Base-by-base conservation (phyloP, 2,113 vertebrate species). In the Forbesichthys papilliferus region DNA sequence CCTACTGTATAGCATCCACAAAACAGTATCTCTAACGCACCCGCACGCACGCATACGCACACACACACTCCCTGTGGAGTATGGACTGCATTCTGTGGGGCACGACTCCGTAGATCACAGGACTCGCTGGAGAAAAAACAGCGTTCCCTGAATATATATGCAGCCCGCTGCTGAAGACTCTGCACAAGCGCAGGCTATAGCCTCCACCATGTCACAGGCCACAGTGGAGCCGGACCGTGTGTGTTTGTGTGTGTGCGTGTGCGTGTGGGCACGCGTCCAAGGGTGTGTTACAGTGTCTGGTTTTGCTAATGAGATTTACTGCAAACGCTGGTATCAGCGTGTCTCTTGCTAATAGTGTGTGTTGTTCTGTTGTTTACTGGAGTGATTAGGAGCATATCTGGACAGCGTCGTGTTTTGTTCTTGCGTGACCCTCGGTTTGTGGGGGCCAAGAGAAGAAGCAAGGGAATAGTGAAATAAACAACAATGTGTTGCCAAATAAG, bases 91-190 rank as follows among this genome's bases (percentile, higher is more conserved):
- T 87, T 82, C 72, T 36, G 49, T 64, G 69, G 73, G 76, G 73
- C 77, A 58, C 66, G 73, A 68, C 65, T 79, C 68, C 11, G 83
- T 84, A 67, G 69, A 88, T 90, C 87, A 84, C 72, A 36, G 75
- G 47, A 34, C 58, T 85, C 81, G 70, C 83, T 74, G 18, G 80
- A 27, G 27, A 27, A 87, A 78, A 64, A 71, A 80, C 68, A 67
- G 77, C 79, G 59, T 48, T 84, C 83, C 82, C 81, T 74, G 86
- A 86, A 84, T 90, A 88, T 90, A 85, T 86, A 90, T 87, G 80
- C 69, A 71, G 64, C 80, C 52, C 5, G 55, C 77, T 73, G 64
- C 82, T 69, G 83, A 85, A 79, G 84, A 75, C 82, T 85, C 80
- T 80, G 68, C 72, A 27, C 27, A 27, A 75, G 75, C 73, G 68